phyloP scores from a whole-genome alignment of 2,113 vertebrate genomes.

The Polyodon spathula region DNA sequence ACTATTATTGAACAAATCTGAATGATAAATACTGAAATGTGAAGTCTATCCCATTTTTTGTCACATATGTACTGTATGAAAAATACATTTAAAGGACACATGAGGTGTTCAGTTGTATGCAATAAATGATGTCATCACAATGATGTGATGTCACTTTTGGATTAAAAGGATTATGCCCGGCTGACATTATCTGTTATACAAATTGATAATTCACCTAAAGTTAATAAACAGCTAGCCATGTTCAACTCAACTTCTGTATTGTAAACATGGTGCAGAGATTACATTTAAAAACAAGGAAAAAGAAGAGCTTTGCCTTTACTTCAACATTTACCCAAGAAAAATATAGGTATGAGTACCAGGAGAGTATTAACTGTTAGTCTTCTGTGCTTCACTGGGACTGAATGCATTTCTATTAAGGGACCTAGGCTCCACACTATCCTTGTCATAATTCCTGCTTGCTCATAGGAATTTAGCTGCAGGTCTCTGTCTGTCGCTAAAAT shows the following conservation, averaged over 20 bases:
- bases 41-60: too few relatives aligned
- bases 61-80: too few relatives aligned
- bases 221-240: neutral
- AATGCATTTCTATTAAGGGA: conserved; percentile 65
- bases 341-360: neutral
- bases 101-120: too few relatives aligned
- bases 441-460: conserved; percentile 73
- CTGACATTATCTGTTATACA: neutral
- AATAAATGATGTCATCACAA: too few relatives aligned
- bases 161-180: neutral
- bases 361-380: conserved; percentile 13
- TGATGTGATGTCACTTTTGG: neutral
- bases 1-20: too few relatives aligned
- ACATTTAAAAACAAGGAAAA: neutral
- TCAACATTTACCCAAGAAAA: neutral
- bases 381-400: conserved; percentile 52
- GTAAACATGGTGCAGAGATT: too few relatives aligned
- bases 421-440: conserved; percentile 49
- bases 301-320: neutral
- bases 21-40: too few relatives aligned
- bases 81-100: too few relatives aligned
- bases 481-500: conserved; percentile 76
- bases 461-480: conserved; percentile 69
- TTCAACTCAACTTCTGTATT: neutral
- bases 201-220: neutral